These are phyloP conservation scores for Spialia ferax DNA, from an alignment of 2,888 invertebrate species.

Conservation along the genomic window DNA sequence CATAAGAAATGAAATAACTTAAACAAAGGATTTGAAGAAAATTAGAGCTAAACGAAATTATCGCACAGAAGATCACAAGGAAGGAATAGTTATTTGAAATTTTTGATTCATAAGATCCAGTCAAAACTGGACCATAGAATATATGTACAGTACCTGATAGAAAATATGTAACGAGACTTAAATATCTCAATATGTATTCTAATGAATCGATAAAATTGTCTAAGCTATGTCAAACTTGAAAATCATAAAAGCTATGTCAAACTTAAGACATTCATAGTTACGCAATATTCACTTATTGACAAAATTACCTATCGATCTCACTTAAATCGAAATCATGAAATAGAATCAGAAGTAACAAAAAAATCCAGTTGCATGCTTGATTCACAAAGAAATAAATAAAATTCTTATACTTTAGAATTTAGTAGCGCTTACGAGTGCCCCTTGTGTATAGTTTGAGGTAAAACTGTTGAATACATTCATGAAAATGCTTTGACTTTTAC, in stretches of 20 bases:
- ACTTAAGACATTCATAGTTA: not conserved
- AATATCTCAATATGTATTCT: too few relatives aligned
- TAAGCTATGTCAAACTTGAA: too few relatives aligned
- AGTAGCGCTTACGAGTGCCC: constrained; percentile 24
- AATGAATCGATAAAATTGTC: too few relatives aligned
- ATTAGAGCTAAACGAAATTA: not conserved
- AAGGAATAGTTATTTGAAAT: too few relatives aligned
- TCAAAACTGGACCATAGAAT: too few relatives aligned
- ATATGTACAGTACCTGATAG: too few relatives aligned
- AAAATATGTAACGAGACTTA: too few relatives aligned
- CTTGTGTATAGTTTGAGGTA: constrained; percentile 37
- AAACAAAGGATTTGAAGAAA: not conserved
- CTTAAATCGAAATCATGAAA: not conserved
- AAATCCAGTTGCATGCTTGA: constrained; percentile 18
- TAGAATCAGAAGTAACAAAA: constrained; percentile 12
- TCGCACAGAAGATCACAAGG: not conserved
- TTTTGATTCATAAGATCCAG: too few relatives aligned
- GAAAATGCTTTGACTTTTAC: constrained; percentile 37
- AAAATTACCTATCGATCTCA: not conserved
- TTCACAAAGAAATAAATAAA: constrained; percentile 36
- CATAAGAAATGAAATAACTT: not conserved
- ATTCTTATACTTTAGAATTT: constrained; percentile 30
- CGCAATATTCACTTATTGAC: too few relatives aligned
- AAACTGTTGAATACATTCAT: constrained; percentile 38
- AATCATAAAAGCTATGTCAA: not conserved